These are phyloP conservation scores for Varecia variegata DNA, from an alignment of 2,797 vertebrate species.

Conservation along the genomic window DNA sequence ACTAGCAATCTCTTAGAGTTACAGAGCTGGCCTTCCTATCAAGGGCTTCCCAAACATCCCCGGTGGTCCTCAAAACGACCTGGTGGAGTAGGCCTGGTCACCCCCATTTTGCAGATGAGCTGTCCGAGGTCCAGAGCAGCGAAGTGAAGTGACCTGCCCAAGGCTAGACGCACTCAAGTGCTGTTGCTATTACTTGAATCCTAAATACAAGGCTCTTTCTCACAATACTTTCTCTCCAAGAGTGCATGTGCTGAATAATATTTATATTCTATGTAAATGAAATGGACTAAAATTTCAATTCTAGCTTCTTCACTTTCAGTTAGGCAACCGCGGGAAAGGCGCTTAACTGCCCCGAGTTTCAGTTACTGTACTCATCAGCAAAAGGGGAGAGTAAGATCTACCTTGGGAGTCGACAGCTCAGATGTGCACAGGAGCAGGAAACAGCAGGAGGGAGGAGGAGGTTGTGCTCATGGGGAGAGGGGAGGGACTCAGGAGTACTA, in stretches of 20 bases:
- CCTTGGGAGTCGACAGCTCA: background rate
- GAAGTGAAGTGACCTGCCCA: background rate
- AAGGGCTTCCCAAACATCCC: background rate
- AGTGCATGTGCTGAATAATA: background rate
- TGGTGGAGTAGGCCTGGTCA: background rate
- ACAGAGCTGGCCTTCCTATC: background rate
- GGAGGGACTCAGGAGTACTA: rapidly evolving
- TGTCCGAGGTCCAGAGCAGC: background rate
- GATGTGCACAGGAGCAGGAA: background rate
- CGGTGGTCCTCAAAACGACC: background rate
- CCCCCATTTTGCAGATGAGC: background rate
- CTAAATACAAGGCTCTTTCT: background rate
- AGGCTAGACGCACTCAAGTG: background rate
- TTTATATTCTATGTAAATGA: background rate
- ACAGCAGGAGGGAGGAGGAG: background rate
- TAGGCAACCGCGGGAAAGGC: background rate
- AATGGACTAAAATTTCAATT: background rate
- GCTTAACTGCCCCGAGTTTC: background rate
- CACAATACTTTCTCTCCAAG: background rate
- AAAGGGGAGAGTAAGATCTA: background rate
- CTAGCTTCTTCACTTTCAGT: background rate
- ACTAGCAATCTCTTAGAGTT: background rate
- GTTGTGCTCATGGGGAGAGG: rapidly evolving
- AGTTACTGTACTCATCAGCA: background rate
- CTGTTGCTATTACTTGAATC: background rate